phyloP scores from a whole-genome alignment of 2,113 vertebrate genomes.

The Pygoscelis antarcticus region DNA sequence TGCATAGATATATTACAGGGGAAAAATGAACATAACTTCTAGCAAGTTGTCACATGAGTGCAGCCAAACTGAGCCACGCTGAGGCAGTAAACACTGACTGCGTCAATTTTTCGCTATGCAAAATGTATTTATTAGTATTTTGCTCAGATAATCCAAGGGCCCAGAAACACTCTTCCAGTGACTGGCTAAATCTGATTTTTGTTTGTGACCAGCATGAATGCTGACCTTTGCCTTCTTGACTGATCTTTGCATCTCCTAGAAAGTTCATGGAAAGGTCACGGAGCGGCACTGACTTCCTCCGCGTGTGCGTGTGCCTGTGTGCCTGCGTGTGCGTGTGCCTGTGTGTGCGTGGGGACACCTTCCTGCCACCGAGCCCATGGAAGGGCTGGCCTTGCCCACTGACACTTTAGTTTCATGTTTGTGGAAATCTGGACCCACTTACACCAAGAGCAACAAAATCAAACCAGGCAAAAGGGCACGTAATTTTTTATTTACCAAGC shows the following conservation, averaged over 20 bases:
- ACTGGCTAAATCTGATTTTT: slow-evolving; percentile 85
- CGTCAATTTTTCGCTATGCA: background rate
- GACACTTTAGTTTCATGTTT: background rate
- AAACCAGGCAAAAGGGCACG: slow-evolving; percentile 45
- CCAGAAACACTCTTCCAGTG: slow-evolving; percentile 72
- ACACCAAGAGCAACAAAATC: slow-evolving; percentile 13
- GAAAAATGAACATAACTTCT: background rate
- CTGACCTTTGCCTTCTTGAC: slow-evolving; percentile 87
- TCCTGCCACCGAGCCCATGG: slow-evolving; percentile 70
- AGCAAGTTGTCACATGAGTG: background rate
- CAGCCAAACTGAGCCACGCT: background rate
- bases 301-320: slow-evolving; percentile 46
- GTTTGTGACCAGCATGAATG: slow-evolving; percentile 88
- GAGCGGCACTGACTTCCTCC: slow-evolving; percentile 75
- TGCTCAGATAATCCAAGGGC: slow-evolving; percentile 5
- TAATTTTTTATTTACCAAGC: background rate
- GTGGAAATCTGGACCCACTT: slow-evolving; percentile 39
- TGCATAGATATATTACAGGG: background rate
- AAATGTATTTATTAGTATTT: slow-evolving; percentile 38
- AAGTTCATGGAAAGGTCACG: slow-evolving; percentile 93
- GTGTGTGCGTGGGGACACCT: slow-evolving; percentile 67
- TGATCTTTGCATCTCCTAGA: slow-evolving; percentile 85
- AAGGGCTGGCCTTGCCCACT: slow-evolving; percentile 37
- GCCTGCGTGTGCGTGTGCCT: background rate
- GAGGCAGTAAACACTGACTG: background rate